Percentiles rank a stretch among this genome's conserved stretches.
Conservation (phyloP, 1,140 invertebrate genomes). For the Lerema accius region DNA sequence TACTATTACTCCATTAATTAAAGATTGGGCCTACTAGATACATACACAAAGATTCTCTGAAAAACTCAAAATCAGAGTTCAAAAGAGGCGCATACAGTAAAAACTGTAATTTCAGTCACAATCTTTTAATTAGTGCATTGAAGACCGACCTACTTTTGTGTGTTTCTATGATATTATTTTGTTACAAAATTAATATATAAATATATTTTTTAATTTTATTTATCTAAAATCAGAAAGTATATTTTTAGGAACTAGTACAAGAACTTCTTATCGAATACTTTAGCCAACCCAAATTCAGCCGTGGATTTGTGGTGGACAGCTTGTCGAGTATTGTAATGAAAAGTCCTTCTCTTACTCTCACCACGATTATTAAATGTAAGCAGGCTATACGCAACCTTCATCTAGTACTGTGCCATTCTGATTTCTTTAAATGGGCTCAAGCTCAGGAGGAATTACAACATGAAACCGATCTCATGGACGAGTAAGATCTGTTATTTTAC, state of each 20-base stretch:
- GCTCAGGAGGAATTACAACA: constrained; percentile 57
- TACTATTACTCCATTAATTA: too few relatives aligned
- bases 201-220: too few relatives aligned
- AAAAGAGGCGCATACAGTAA: too few relatives aligned
- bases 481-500: constrained; percentile 48
- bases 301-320: constrained; percentile 66
- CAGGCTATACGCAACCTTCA: constrained; percentile 59
- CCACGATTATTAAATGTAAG: constrained; percentile 67
- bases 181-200: too few relatives aligned
- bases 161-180: too few relatives aligned
- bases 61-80: too few relatives aligned
- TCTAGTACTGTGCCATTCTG: constrained; percentile 65
- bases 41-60: too few relatives aligned
- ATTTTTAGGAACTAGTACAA: constrained; percentile 62
- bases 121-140: too few relatives aligned
- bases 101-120: too few relatives aligned
- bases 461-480: constrained; percentile 53
- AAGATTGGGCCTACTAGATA: too few relatives aligned
- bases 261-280: constrained; percentile 65
- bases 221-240: too few relatives aligned
- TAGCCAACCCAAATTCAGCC: constrained; percentile 52
- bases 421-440: constrained; percentile 67
- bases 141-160: too few relatives aligned
- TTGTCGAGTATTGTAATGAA: constrained; percentile 64
- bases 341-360: constrained; percentile 54